Base-by-base conservation (phyloP, 2,113 vertebrate genomes). In the Pelvicachromis taeniatus region DNA sequence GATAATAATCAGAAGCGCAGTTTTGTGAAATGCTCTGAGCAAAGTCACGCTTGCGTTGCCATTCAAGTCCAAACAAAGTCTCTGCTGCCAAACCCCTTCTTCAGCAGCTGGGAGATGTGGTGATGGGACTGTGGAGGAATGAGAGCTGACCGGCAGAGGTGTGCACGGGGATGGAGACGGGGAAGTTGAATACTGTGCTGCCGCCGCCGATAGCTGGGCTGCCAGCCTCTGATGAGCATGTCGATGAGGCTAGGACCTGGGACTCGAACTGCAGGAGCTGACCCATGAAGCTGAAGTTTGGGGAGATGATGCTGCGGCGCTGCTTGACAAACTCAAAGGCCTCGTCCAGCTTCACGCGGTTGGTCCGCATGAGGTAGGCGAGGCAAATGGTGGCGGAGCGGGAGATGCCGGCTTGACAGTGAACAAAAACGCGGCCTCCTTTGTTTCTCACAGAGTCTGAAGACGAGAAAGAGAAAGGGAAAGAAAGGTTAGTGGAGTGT, bases 211-310 rank as follows among this genome's bases (percentile, higher is more conserved):
- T 96, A 2, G 97, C 97, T 0, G 98, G 99, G 80, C 99, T 99
- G 11, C 97, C 97, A 0, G 97, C 99, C 82, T 98, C 98, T 0
- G 98, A 97, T 0, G 99, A 98, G 91, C 99, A 99, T 2, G 92
- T 95, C n/a, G 99, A 97, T 0, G 98, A 96, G 13, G 99, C 98
- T 77, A 99, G 96, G 29, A 99, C 97, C 91, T 99, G 99, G 0
- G 98, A 99, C 95, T 99, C 99, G 0, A 99, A 99, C 94, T 99
- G 98, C 26, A 99, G 96, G 77, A 99, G 96, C 94, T 99, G 99
- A 35, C 99, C 99, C 99, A 99, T 99, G 96, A 99, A 99, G 96
- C 98, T 99, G 95, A 99, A 99, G 94, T 99, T 99, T 0, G 99
- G 99, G 4, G 98, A 99, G 94, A 99, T 99, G 94, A 99, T 97